A percentile compares a stretch with the other conserved stretches of the same genome.
Conservation (phyloP, 2,113 vertebrate genomes). For the Empidonax alnorum region DNA sequence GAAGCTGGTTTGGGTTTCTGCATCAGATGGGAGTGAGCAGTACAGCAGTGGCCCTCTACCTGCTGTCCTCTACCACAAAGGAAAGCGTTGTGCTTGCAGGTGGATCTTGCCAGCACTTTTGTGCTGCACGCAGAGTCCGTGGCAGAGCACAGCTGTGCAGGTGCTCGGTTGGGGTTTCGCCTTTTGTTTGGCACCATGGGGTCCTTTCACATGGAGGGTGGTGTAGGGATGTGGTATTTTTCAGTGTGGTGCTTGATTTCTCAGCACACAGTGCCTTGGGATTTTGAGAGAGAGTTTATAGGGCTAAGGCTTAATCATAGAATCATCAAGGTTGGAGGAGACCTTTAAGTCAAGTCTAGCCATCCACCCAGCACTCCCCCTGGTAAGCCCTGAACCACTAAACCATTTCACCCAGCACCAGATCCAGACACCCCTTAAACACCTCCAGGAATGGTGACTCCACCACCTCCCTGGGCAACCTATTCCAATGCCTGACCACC, state of each 20-base stretch:
- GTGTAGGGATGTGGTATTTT: neutral
- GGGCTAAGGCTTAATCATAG: neutral
- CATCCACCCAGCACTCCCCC: neutral
- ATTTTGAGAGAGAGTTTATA: neutral
- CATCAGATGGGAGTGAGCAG: neutral
- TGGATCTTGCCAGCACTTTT: neutral
- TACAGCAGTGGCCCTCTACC: neutral
- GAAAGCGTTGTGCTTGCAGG: fast-evolving
- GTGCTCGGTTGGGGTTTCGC: fast-evolving
- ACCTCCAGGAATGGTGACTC: neutral
- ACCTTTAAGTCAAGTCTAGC: neutral
- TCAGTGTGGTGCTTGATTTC: neutral
- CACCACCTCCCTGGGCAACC: neutral
- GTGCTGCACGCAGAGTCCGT: neutral
- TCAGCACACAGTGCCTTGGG: neutral
- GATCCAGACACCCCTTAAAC: neutral
- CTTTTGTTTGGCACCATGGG: neutral
- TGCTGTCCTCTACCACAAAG: neutral
- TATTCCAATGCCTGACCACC: neutral
- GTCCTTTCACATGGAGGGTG: neutral
- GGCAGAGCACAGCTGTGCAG: neutral
- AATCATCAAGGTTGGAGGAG: neutral
- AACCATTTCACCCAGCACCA: neutral
- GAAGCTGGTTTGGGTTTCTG: neutral
- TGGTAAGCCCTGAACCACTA: neutral